These are phyloP conservation scores for Melozone crissalis DNA, from an alignment of 2,113 vertebrate genomes.

Conservation along the genomic window DNA sequence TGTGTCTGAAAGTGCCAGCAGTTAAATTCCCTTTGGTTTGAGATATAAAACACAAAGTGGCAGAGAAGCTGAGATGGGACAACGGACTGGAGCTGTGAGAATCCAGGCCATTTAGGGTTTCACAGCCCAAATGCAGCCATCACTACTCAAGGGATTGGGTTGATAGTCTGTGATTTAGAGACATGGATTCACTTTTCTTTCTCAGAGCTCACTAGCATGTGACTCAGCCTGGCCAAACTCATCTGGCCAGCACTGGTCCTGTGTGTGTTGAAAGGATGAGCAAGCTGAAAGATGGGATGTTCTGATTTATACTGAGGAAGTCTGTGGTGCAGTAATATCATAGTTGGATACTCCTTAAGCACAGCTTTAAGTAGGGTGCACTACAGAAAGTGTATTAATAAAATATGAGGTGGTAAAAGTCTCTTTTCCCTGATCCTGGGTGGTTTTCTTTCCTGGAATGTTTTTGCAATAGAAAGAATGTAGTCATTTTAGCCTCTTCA, in stretches of 20 bases:
- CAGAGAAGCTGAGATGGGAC: background rate
- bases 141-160: background rate
- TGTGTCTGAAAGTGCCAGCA: background rate
- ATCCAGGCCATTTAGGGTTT: background rate
- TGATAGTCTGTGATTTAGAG: background rate
- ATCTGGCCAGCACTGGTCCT: background rate
- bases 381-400: slow-evolving; percentile 32
- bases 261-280: background rate
- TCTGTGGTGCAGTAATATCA: background rate
- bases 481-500: slow-evolving; percentile 36
- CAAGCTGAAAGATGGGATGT: background rate
- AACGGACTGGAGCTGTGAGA: background rate
- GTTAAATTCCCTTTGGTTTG: background rate
- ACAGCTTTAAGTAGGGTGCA: background rate
- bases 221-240: background rate
- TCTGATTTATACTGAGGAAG: slow-evolving; percentile 21
- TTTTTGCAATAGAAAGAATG: slow-evolving; percentile 35
- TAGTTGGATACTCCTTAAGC: background rate
- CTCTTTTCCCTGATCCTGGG: slow-evolving; percentile 15
- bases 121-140: background rate
- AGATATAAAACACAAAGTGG: background rate
- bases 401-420: slow-evolving; percentile 34
- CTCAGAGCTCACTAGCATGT: background rate
- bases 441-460: slow-evolving; percentile 55
- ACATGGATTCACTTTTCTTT: background rate